Evolutionary conservation across 2,888 invertebrate species (phyloP).

Genomic region (Chalcis sispes): DNA sequence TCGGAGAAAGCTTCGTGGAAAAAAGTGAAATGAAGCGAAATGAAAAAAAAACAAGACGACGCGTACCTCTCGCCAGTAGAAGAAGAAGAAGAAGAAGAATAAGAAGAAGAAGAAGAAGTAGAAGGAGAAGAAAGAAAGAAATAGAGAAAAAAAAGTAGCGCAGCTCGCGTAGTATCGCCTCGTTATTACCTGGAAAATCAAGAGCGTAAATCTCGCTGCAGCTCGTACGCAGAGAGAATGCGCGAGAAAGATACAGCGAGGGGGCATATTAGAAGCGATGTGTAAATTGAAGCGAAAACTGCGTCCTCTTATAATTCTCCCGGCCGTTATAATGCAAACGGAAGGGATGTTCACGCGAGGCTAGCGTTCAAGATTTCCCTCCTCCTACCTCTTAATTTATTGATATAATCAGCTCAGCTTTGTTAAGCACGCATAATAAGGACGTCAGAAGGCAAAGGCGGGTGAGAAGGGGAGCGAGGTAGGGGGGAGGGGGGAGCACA

Average conservation of each 20-base stretch:
- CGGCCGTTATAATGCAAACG: conserved; percentile 39
- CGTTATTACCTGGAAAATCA: conserved; percentile 37
- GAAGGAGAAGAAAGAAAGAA: conserved; percentile 6
- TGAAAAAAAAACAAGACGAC: neutral
- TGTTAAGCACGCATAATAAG: conserved; percentile 71
- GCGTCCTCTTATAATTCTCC: neutral
- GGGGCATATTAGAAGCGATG: conserved; percentile 51
- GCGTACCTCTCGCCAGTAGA: neutral
- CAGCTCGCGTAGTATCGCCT: neutral
- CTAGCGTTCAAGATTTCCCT: conserved; percentile 52
- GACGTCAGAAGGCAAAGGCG: conserved; percentile 59
- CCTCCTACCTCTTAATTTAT: conserved; percentile 71
- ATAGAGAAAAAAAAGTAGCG: no score
- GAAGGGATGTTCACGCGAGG: neutral
- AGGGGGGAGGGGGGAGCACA: conserved; percentile 21
- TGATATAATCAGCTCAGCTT: conserved; percentile 74
- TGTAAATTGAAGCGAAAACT: conserved; percentile 58
- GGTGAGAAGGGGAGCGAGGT: conserved; percentile 27
- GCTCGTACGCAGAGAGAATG: no score
- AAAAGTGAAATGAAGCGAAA: neutral
- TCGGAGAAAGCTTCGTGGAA: neutral
- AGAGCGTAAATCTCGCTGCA: conserved; percentile 5
- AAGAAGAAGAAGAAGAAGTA: neutral
- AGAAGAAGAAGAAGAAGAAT: neutral
- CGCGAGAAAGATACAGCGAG: no score